Percentiles rank a stretch among this genome's conserved stretches.
Evolutionary conservation across 2,888 invertebrate genomes (phyloP).

Genomic region (Gryllus longicercus): DNA sequence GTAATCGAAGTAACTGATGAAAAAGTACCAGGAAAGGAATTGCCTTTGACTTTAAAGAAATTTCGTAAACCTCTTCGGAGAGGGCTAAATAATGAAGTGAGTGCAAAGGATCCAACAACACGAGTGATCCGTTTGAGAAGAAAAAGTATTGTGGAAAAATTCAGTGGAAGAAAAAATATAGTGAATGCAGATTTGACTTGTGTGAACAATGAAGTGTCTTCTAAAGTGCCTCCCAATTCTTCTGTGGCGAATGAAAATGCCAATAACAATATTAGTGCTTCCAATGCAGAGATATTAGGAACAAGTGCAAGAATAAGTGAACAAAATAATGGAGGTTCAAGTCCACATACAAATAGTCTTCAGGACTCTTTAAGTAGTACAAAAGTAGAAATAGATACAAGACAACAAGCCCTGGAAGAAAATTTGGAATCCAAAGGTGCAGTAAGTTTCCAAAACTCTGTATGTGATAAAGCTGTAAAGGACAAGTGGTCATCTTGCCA

Average conservation of each 20-base stretch:
- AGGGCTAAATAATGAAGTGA: not conserved
- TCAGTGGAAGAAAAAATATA: conserved; percentile 27
- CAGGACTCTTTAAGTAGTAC: not conserved
- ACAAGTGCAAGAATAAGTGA: not conserved
- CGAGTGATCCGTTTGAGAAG: not conserved
- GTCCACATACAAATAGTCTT: not conserved
- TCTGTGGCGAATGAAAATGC: not conserved
- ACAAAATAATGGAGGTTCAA: not conserved
- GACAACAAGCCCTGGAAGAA: no score
- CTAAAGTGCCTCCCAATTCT: not conserved
- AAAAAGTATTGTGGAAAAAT: not conserved
- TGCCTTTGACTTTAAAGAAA: not conserved
- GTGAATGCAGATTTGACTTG: conserved; percentile 17
- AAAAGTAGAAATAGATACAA: no score
- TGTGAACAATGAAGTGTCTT: not conserved
- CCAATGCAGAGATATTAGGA: not conserved
- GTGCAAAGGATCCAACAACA: not conserved
- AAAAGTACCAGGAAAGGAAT: conserved; percentile 18
- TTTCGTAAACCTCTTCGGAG: conserved; percentile 1
- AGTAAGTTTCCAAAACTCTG: not conserved
- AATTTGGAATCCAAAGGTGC: no score
- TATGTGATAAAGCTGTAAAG: not conserved
- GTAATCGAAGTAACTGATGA: not conserved
- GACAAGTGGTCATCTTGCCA: conserved; percentile 34
- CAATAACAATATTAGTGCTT: not conserved